These are phyloP conservation scores for Laothoe populi DNA, from an alignment of 2,888 invertebrate species.

Conservation along the genomic window DNA sequence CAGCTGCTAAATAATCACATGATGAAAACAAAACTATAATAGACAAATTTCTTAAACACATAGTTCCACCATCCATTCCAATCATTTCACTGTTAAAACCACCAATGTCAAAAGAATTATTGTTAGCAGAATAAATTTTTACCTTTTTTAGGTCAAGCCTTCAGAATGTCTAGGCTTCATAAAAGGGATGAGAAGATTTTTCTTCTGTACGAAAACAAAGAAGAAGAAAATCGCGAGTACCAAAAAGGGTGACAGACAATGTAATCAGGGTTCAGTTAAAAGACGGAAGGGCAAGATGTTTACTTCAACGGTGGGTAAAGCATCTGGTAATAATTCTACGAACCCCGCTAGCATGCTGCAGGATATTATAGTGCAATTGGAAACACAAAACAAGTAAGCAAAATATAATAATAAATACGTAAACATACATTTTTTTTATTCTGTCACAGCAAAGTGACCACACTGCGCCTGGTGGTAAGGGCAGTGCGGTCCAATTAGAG, in stretches of 20 bases:
- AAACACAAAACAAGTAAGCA: constrained; percentile 86
- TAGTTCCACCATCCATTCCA: too few species aligned
- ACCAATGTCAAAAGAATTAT: too few species aligned
- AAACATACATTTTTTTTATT: too few species aligned
- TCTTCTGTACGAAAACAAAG: constrained; percentile 77
- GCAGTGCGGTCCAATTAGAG: too few species aligned
- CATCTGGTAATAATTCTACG: constrained; percentile 66
- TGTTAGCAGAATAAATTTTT: too few species aligned
- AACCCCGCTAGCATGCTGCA: constrained; percentile 87
- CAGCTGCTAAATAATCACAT: too few species aligned
- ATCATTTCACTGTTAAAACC: too few species aligned
- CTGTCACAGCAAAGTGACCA: too few species aligned
- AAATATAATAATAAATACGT: too few species aligned
- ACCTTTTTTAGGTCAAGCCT: constrained; percentile 64
- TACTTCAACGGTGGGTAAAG: constrained; percentile 78
- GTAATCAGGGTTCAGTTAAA: constrained; percentile 42
- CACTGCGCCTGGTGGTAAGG: too few species aligned
- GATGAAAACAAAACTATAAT: too few species aligned
- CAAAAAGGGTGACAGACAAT: constrained; percentile 50
- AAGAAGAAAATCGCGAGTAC: constrained; percentile 58
- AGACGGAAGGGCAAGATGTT: constrained; percentile 62
- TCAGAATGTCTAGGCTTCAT: constrained; percentile 75
- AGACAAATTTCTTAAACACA: too few species aligned
- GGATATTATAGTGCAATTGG: constrained; percentile 89
- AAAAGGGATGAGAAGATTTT: constrained; percentile 72